phyloP scores from a whole-genome alignment of 64 coral and sea anemone species.

The Trachythela sp. region DNA sequence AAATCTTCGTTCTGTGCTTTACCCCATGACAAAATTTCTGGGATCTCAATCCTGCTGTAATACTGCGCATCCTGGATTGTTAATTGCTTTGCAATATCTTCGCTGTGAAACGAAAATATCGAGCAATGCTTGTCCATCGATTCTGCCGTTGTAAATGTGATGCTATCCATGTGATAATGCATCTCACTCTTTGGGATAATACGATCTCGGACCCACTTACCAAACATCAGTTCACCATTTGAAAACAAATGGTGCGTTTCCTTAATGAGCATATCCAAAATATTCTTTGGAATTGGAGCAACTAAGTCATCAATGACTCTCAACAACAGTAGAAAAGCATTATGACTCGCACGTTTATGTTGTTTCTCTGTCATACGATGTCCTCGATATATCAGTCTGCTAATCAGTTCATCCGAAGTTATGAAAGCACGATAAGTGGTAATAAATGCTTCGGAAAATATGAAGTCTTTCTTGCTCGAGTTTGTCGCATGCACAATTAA shows the following conservation, averaged over 20 bases:
- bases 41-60: conserved; percentile 89
- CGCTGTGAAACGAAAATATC: conserved; percentile 75
- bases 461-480: conserved; percentile 77
- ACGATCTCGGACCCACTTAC: conserved; percentile 1
- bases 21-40: conserved; percentile 93
- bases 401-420: conserved; percentile 71
- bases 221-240: conserved; percentile 57
- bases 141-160: conserved; percentile 25
- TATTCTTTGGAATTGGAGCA: conserved; percentile 79
- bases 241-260: conserved; percentile 82
- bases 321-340: conserved; percentile 84
- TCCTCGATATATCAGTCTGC: conserved; percentile 82
- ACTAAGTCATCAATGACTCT: conserved; percentile 87
- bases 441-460: conserved; percentile 91
- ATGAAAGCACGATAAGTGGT: conserved; percentile 93
- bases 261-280: conserved; percentile 87
- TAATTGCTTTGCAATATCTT: conserved; percentile 76
- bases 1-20: conserved; percentile 91
- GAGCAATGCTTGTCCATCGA: conserved; percentile 26
- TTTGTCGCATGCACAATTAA: conserved; percentile 83
- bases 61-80: conserved; percentile 87
- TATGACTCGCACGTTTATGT: conserved; percentile 94
- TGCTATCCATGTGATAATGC: conserved; percentile 16
- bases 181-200: conserved; percentile 14
- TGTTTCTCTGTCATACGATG: conserved; percentile 85